These are phyloP conservation scores for Prunella strophiata DNA, from an alignment of 2,797 vertebrate species.

Conservation along the genomic window DNA sequence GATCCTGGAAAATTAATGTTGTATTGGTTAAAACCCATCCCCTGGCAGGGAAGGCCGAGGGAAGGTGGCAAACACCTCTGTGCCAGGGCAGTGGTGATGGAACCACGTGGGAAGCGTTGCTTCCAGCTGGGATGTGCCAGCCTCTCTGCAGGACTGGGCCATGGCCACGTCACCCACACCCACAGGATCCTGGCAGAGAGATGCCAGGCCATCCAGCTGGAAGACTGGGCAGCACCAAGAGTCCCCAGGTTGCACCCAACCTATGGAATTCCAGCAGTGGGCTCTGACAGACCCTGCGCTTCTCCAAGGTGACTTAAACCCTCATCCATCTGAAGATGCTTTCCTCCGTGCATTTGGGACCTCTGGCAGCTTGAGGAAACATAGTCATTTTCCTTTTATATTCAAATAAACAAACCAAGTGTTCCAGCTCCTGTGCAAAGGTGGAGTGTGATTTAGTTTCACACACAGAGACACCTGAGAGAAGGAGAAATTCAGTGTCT, in stretches of 20 bases:
- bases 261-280: background rate
- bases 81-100: accelerated
- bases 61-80: background rate
- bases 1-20: conserved; percentile 71
- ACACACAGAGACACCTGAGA: too few relatives aligned
- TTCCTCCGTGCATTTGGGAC: accelerated
- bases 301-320: background rate
- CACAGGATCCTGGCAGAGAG: background rate
- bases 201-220: accelerated
- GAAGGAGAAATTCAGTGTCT: background rate
- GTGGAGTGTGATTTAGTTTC: background rate
- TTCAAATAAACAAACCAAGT: background rate
- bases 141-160: background rate
- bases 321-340: too few relatives aligned
- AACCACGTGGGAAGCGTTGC: accelerated
- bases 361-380: background rate
- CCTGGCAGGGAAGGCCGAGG: conserved; percentile 22
- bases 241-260: too few relatives aligned
- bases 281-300: accelerated
- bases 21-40: conserved; percentile 66
- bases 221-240: accelerated
- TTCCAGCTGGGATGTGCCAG: accelerated
- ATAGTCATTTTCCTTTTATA: background rate
- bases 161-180: accelerated
- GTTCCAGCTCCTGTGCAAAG: background rate